Base-by-base conservation (phyloP, 2,113 vertebrate genomes). In the Vombatus ursinus region DNA sequence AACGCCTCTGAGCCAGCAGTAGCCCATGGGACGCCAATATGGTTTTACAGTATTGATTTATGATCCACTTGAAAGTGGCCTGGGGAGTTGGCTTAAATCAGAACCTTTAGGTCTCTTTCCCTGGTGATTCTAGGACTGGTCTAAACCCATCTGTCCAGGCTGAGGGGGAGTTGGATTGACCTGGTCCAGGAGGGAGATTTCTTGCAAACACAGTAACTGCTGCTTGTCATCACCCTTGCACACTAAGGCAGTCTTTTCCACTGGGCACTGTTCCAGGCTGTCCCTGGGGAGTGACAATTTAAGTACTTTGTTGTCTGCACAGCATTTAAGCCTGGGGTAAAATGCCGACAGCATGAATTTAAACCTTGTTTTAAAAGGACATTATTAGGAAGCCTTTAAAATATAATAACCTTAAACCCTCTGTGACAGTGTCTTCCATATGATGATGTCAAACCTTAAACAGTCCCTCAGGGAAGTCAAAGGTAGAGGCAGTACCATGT, bases 271-370 rank as follows among this genome's bases (percentile, higher is more conserved):
- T 50, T 16, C 52, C 91, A 51, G 31, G 1, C 24, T 50, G 2
- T 90, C 90, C 31, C 44, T 8, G 44, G 44, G 95, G 77, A 90
- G 51, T 31, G 91, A 16, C 53, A 68, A 52, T 37, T 24, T 10
- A 77, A 94, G 51, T 93, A 54, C 9, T 3, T 37, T 90, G 54
- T 89, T 91, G 8, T 91, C 92, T 91, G 25, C 25, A 8, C 14
- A 90, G 95, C 49, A 8, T 90, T 28, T 0, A 0, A 84, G 77
- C 89, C 57, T 1, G 0, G 10, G 44, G 90, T 90, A 49, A 93
- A 57, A 50, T 90, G 94, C 95, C 95, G 19, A 8, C 44, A 47
- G 93, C 92, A 48, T 28, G 47, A 57, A 95, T 50, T 89, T 49
- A 95, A 90, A 51, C 26, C 4, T 48, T 90, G 12, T 61, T 93